Base-by-base conservation (phyloP, 2,888 invertebrate species). In the Crossocerus cetratus region DNA sequence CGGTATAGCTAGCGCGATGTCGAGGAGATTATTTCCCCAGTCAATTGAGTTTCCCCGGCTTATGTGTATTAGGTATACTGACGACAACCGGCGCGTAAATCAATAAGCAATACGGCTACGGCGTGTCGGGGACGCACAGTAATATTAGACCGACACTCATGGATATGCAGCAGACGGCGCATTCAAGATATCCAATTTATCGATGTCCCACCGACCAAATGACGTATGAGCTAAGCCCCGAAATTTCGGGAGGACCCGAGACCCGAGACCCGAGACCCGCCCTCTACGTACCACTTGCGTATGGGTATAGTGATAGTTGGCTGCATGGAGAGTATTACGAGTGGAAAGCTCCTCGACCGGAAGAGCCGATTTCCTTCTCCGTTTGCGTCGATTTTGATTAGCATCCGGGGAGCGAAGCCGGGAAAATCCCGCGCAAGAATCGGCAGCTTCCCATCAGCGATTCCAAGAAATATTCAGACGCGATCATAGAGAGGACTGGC, bases 171-270 rank as follows among this genome's bases (percentile, higher is more conserved):
- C 11, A n/a, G 2, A 14, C 23, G 55, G 44, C n/a, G 60, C 49
- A 69, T 67, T 61, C 64, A 49, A 49, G 49, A 49, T 49, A 49
- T 49, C 16, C 49, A 49, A 49, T 49, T 49, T 49, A 49, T 49
- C 49, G 8, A 49, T 16, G 16, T 49, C 16, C 49, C 49, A n/a
- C 13, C 49, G 49, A 14, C 49, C n/a, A 49, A 49, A 49, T 49
- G 49, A 49, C 49, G 49, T 49, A 49, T 49, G 16, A 49, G 16
- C 14, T 49, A 49, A 16, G 32, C 32, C 2, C 49, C 16, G 49
- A 49, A 49, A 49, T 13, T 16, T 16, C 16, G 0, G 16, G 3
- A 49, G 43, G 5, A 43, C 43, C 43, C 5, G 43, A 8, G 43
- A 5, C 43, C 43, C 13, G 43, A 5, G 14, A 16, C 16, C 13